Evolutionary conservation across 2,797 vertebrate genomes (phyloP), one percentile per base, ranked within the genome.

Genomic region (Tympanoctomys barrerae): DNA sequence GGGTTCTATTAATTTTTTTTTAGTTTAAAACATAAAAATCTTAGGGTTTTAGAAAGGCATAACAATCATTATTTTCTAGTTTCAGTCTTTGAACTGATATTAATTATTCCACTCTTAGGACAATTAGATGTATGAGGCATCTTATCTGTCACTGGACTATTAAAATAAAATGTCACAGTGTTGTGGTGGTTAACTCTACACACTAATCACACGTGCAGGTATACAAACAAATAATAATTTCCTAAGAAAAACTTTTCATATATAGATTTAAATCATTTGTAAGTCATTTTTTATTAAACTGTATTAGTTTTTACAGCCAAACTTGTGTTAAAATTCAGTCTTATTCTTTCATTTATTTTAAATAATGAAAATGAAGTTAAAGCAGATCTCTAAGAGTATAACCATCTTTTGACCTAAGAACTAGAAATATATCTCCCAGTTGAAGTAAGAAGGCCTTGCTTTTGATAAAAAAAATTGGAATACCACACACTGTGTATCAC

Each of bases 1-100:
- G 36, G 39, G 28, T 36, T 49, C 84, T 39, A 22, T 28, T 36
- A 78, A 42, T 84, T 87, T 87, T 22, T 18, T 73, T 92, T 92
- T 92, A 73, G 95, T 87, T 36, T 87, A 93, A 94, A 75, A 77
- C 49, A 49, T 82, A 84, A 90, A 94, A 95, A 79, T 4, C 26
- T 78, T 62, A 66, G 21, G 21, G 0, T 91, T 96, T 85, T 57
- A 92, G 24, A 85, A 87, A 85, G 7, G 2, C 9, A 78, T 13
- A 82, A 61, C 2, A 83, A 13, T 87, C 5, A 86, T 13, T 22
- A 54, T 90, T 86, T 95, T 73, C 24, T 88, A 12, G 21, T 70
- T 79, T 96, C 89, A 90, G 78, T 96, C 85, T 46, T 39, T 90
- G 1, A 59, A 66, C 28, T 79, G 9, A 59, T 28, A 87, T 66